Base-by-base conservation (phyloP, 2,113 vertebrate genomes). In the Scomber japonicus region DNA sequence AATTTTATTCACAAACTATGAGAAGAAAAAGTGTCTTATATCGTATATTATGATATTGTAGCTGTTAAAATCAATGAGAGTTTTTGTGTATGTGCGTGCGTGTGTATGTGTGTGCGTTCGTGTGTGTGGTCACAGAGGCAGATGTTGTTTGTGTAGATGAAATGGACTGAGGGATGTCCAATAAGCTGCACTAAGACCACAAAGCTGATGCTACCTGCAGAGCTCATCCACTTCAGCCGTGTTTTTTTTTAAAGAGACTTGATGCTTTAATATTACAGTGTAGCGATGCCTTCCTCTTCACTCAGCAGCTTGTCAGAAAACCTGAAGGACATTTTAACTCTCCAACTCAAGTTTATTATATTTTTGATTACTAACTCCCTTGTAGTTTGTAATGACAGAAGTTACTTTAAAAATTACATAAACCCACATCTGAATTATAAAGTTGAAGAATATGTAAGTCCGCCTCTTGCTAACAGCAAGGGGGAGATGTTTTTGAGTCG, bases 161-260 rank as follows among this genome's bases (percentile, higher is more conserved):
- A 75, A 75, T 50, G 46, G 44, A 56, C 40, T 57, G 51, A 11
- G 40, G 46, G 17, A 7, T 56, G 31, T 40, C 44, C 57, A 54
- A 44, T 69, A 66, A 59, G 63, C 72, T 49, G 57, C 60, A 15
- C 63, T 56, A 31, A 76, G 49, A 69, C 44, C 54, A 61, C 55
- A 74, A 71, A 77, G 71, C 13, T 11, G 11, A 75, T 59, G 0
- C 55, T 67, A 75, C 72, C 55, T 48, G 54, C 11, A 17, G 69
- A 65, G 49, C 68, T 45, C 14, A 24, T 13, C 45, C 56, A 55
- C 60, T 62, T 57, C 10, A 30, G 45, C 51, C 16, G 12, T 30
- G 5, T 62, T 55, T 40, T 46, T 85, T 27, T 81, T 72, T n/a
- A 55, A 82, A 80, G 61, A 48, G 2, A 61, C 59, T 45, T 2